A percentile compares a stretch with the other conserved stretches of the same genome.
phyloP scores from a whole-genome alignment of 2,888 invertebrate species.

The Synergus laeviventris region DNA sequence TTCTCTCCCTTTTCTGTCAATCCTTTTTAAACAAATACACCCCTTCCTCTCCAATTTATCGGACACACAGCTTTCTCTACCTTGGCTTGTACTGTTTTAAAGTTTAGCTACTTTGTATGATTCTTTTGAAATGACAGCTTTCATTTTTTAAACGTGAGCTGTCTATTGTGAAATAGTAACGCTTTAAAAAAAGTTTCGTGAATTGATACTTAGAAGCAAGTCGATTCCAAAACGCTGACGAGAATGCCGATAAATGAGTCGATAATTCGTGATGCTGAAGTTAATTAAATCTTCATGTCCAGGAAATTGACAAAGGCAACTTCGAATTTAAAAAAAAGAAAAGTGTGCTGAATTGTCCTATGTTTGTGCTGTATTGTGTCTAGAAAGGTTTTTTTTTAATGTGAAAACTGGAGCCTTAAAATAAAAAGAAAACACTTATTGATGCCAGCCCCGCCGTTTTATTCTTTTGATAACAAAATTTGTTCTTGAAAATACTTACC shows the following conservation, averaged over 20 bases:
- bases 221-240: background rate
- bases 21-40: conserved; percentile 22
- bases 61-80: background rate
- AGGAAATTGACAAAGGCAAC: too few relatives aligned
- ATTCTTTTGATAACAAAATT: too few relatives aligned
- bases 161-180: background rate
- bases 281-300: background rate
- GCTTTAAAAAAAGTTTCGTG: background rate
- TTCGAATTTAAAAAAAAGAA: too few relatives aligned
- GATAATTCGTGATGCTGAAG: background rate
- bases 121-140: conserved; percentile 16
- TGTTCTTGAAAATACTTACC: too few relatives aligned
- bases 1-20: conserved; percentile 17
- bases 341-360: too few relatives aligned
- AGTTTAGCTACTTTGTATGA: conserved; percentile 1
- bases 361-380: too few relatives aligned
- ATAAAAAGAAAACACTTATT: too few relatives aligned
- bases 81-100: conserved; percentile 3
- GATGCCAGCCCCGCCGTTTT: too few relatives aligned
- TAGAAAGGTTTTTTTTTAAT: too few relatives aligned
- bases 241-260: background rate
- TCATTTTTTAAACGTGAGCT: background rate
- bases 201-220: background rate
- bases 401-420: too few relatives aligned
- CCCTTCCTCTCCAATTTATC: background rate